These are phyloP conservation scores for Austrolebias charrua DNA, from an alignment of 2,797 vertebrate species.

Conservation along the genomic window DNA sequence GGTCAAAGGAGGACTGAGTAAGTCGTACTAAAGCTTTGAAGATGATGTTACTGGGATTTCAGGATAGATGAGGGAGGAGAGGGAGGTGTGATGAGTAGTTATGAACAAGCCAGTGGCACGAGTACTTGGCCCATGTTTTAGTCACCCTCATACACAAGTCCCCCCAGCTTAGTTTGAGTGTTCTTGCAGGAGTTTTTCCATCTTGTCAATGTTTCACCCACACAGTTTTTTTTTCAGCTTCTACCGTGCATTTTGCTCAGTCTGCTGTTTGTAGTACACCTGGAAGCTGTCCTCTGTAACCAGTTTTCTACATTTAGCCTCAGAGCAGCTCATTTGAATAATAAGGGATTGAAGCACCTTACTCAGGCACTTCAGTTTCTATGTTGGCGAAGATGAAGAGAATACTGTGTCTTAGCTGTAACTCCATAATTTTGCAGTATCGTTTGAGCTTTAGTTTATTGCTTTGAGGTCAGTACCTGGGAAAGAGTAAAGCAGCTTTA, in stretches of 20 bases:
- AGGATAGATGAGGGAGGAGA: conserved; percentile 7
- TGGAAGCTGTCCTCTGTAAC: conserved; percentile 28
- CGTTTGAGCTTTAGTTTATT: conserved; percentile 14
- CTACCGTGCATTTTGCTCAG: conserved; percentile 13
- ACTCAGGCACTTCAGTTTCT: conserved; percentile 49
- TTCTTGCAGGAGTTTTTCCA: conserved; percentile 1
- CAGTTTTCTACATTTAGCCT: conserved; percentile 13
- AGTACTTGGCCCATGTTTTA: not conserved
- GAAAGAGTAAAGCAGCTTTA: conserved; percentile 2
- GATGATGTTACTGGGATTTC: conserved; percentile 33
- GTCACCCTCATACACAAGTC: not conserved
- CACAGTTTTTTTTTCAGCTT: not conserved
- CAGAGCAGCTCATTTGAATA: conserved; percentile 39
- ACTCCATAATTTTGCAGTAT: not conserved
- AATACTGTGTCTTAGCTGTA: conserved; percentile 22
- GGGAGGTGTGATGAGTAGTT: conserved; percentile 10
- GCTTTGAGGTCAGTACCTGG: conserved; percentile 10
- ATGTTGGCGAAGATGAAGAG: conserved; percentile 38
- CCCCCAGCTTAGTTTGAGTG: not conserved
- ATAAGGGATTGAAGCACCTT: conserved; percentile 33
- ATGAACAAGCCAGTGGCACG: conserved; percentile 11
- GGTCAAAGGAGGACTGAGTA: conserved; percentile 7
- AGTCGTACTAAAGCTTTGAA: conserved; percentile 9
- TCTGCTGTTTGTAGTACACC: conserved; percentile 18
- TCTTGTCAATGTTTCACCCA: not conserved